These are phyloP conservation scores for Adelosebastes latens DNA, from an alignment of 2,797 vertebrate genomes.

Conservation along the genomic window DNA sequence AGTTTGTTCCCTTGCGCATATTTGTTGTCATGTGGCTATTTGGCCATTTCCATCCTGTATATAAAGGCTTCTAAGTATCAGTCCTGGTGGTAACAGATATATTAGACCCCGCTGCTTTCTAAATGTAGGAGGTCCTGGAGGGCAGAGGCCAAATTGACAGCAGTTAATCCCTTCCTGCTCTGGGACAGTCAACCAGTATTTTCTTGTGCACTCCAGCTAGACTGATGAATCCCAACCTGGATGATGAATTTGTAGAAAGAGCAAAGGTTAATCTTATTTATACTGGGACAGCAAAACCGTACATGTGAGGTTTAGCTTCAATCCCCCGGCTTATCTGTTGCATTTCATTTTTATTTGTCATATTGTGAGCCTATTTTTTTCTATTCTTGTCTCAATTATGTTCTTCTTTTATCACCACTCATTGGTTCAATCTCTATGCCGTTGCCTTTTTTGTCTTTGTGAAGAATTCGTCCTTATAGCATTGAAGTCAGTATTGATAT, in stretches of 20 bases:
- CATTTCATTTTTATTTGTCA: not conserved
- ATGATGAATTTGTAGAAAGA: conserved; percentile 25
- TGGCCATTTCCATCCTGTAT: not conserved
- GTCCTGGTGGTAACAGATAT: conserved; percentile 3
- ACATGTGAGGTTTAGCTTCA: not conserved
- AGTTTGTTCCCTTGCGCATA: not conserved
- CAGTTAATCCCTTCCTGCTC: conserved; percentile 42
- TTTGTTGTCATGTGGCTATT: conserved; percentile 1
- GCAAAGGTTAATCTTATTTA: conserved; percentile 42
- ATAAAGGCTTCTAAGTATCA: not conserved
- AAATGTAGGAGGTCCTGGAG: conserved; percentile 5
- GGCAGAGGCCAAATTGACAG: conserved; percentile 45
- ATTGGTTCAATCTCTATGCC: not conserved
- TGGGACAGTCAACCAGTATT: conserved; percentile 23
- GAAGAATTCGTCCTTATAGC: not conserved
- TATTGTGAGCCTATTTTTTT: not conserved
- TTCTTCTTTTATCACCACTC: not conserved
- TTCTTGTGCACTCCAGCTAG: not conserved
- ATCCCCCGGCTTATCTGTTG: not conserved
- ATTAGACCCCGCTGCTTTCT: not conserved
- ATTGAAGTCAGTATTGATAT: not conserved
- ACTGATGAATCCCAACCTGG: conserved; percentile 12
- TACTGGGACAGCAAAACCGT: not conserved
- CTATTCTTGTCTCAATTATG: not conserved
- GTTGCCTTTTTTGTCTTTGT: not conserved